phyloP scores from a whole-genome alignment of 2,113 vertebrate species.

The Cettia cetti region DNA sequence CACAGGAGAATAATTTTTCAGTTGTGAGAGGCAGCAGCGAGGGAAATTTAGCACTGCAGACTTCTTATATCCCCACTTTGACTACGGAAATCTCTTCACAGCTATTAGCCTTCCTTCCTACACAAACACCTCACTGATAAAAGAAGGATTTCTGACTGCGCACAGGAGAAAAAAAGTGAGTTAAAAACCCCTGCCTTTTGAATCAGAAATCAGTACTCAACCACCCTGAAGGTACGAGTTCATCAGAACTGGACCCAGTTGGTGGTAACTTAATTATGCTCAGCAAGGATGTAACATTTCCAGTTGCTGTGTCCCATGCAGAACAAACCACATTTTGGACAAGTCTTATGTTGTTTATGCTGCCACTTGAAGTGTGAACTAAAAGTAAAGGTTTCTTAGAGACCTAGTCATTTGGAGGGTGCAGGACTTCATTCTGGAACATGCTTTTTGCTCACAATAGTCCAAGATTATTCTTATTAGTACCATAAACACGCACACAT shows the following conservation, averaged over 20 bases:
- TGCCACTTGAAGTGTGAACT: slow-evolving; percentile 73
- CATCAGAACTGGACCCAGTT: background rate
- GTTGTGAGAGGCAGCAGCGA: background rate
- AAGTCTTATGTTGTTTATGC: background rate
- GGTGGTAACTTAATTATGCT: background rate
- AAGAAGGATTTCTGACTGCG: background rate
- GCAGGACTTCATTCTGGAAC: slow-evolving; percentile 67
- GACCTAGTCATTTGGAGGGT: slow-evolving; percentile 64
- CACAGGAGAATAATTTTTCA: background rate
- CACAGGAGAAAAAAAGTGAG: background rate
- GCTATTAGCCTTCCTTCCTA: background rate
- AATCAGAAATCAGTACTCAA: background rate
- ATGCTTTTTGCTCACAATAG: slow-evolving; percentile 69
- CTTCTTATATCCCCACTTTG: background rate
- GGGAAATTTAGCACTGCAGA: background rate
- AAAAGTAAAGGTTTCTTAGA: slow-evolving; percentile 62
- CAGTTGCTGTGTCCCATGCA: slow-evolving; percentile 1
- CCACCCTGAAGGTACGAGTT: background rate
- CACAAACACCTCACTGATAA: background rate
- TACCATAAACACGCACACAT: slow-evolving; percentile 74
- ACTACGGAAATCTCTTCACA: background rate
- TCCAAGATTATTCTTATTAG: slow-evolving; percentile 72
- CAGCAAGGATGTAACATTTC: slow-evolving; percentile 6
- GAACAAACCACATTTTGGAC: background rate
- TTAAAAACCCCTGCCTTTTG: background rate